Evolutionary conservation across 2,888 invertebrate species (phyloP), one percentile per base, ranked within the genome.

Genomic region (Hydropsyche betteni): DNA sequence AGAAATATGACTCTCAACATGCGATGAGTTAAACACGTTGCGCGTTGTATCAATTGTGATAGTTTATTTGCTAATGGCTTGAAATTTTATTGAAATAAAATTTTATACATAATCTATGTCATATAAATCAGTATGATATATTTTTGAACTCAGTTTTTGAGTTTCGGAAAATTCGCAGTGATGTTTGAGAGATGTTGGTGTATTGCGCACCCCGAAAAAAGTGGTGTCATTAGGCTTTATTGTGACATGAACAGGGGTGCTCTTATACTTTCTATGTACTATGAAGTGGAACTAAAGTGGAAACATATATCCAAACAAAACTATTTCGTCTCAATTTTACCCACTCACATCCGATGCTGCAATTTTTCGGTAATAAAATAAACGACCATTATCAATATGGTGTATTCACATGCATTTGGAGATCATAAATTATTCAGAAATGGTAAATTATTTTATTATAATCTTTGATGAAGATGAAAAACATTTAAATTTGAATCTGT

Each of bases 211-310:
- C 72, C 52, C 58, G 5, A 72, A 72, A 70, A 72, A 72, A 72
- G 72, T 72, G 69, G 73, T 75, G 74, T 77, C 77, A 77, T 77
- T 77, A 77, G 75, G 73, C 75, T 69, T 75, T 75, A 77, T 77
- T 77, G 77, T 77, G 75, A 72, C 72, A 72, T 72, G 72, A 75
- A 73, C 64, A 71, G 71, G 75, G 75, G 75, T 71, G 71, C 52
- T 75, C 53, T 74, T 64, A 61, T 71, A 71, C 61, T 16, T 36
- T 36, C 38, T 72, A 61, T 58, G 38, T 36, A 44, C n/a, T 53
- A 38, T 72, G 72, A 72, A 72, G 72, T 72, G 72, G 72, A 58
- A 58, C 58, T 72, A 55, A 72, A 72, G 58, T 72, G 58, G 72
- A 72, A 72, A 72, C 61, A 72, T 72, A 72, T 70, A 70, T 72